Percentiles rank a stretch among this genome's conserved stretches.
phyloP scores from a whole-genome alignment of 2,113 vertebrate genomes.

The Proteles cristata region DNA sequence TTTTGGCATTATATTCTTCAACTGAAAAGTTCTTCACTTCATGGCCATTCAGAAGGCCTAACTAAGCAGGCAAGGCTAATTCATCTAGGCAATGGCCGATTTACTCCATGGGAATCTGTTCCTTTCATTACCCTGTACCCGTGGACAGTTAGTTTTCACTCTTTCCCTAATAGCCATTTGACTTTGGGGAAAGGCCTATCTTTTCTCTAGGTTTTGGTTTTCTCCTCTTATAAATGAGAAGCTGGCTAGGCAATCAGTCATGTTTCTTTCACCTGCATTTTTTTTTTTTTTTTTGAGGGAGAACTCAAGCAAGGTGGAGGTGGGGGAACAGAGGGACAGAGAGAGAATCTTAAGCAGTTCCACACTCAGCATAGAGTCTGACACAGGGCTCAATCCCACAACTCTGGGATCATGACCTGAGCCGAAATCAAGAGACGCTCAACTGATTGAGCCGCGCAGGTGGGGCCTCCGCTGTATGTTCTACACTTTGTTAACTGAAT shows the following conservation, averaged over 20 bases:
- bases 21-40: background rate
- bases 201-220: background rate
- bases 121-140: background rate
- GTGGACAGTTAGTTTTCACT: background rate
- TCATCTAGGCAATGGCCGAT: background rate
- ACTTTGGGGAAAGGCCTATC: background rate
- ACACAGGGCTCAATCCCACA: too few species aligned
- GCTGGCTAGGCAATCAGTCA: background rate
- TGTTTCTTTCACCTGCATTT: background rate
- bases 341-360: too few species aligned
- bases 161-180: background rate
- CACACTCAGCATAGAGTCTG: too few species aligned
- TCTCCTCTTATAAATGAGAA: constrained; percentile 25
- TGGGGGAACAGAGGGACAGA: too few species aligned
- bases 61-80: background rate
- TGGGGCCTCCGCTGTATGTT: background rate
- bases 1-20: background rate
- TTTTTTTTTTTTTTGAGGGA: too few species aligned
- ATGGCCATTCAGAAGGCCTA: background rate
- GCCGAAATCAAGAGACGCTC: too few species aligned
- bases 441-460: too few species aligned
- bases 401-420: too few species aligned
- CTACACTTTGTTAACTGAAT: background rate
- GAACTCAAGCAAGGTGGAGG: too few species aligned
- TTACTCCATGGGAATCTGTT: background rate